Percentiles rank a stretch among this genome's conserved stretches.
phyloP scores from a whole-genome alignment of 2,888 invertebrate genomes.

The Tenthredo distinguenda region DNA sequence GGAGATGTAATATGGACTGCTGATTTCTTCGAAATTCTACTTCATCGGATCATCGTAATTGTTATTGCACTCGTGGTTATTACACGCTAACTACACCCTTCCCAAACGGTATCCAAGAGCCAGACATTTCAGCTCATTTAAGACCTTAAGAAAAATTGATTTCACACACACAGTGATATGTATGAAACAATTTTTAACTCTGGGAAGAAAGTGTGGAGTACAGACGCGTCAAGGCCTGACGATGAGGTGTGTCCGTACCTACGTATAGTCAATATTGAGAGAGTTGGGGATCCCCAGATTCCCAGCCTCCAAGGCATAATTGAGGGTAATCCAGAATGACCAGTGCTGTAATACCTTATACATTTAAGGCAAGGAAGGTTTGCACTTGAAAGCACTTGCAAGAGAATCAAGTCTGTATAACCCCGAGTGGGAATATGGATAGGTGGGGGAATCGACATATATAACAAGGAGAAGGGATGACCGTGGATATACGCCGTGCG shows the following conservation, averaged over 20 bases:
- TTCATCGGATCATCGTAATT: not conserved
- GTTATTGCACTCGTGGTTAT: not conserved
- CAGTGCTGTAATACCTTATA: not conserved
- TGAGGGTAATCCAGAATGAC: not conserved
- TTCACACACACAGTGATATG: not conserved
- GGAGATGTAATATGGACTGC: too few species aligned
- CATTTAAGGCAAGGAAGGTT: constrained; percentile 1
- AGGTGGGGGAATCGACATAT: constrained; percentile 35
- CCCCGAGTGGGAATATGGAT: constrained; percentile 9
- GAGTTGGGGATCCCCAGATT: not conserved
- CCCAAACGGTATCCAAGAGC: not conserved
- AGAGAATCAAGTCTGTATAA: not conserved
- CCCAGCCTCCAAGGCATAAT: not conserved
- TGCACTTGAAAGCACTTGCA: constrained; percentile 29
- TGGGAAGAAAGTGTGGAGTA: not conserved
- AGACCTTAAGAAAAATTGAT: not conserved
- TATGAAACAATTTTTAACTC: not conserved
- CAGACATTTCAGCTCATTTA: not conserved
- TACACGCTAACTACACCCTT: not conserved
- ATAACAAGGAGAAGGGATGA: constrained; percentile 45
- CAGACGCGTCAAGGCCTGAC: not conserved
- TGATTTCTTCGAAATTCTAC: not conserved
- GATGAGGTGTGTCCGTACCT: not conserved
- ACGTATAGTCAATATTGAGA: not conserved
- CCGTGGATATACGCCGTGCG: constrained; percentile 40